Percentiles rank a stretch among this genome's conserved stretches.
Evolutionary conservation across 2,888 invertebrate species (phyloP).

Genomic region (Cheilosia scutellata): DNA sequence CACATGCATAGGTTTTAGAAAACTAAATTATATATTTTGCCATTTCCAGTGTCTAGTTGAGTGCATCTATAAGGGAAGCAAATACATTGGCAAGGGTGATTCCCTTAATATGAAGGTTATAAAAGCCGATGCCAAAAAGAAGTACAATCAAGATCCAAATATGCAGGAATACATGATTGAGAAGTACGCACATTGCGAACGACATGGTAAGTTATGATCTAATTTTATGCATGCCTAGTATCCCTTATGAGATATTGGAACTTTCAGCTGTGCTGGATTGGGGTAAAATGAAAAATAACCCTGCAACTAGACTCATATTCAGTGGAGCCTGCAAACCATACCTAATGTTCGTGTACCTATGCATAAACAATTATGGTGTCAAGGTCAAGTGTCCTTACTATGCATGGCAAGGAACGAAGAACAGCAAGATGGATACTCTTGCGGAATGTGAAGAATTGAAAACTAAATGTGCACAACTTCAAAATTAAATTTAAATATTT

Average conservation of each 20-base stretch:
- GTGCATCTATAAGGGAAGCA: conserved; percentile 78
- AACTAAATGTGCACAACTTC: neutral
- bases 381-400: conserved; percentile 10
- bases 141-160: conserved; percentile 76
- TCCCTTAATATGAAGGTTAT: conserved; percentile 80
- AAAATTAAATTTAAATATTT: neutral
- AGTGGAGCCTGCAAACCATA: conserved; percentile 78
- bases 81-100: conserved; percentile 79
- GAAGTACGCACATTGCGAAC: conserved; percentile 77
- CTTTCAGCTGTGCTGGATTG: conserved; percentile 61
- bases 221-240: neutral
- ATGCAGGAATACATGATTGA: conserved; percentile 77
- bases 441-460: conserved; percentile 2
- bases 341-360: conserved; percentile 77
- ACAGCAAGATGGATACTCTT: neutral
- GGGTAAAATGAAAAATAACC: conserved; percentile 72
- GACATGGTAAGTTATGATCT: conserved; percentile 66
- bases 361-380: conserved; percentile 62
- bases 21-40: neutral
- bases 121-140: conserved; percentile 77
- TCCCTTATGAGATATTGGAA: neutral
- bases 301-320: conserved; percentile 72
- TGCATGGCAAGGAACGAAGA: neutral
- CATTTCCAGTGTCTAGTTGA: conserved; percentile 78
- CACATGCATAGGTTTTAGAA: too few relatives aligned